These are phyloP conservation scores for Girardinus metallicus DNA, from an alignment of 2,797 vertebrate genomes.

Conservation along the genomic window DNA sequence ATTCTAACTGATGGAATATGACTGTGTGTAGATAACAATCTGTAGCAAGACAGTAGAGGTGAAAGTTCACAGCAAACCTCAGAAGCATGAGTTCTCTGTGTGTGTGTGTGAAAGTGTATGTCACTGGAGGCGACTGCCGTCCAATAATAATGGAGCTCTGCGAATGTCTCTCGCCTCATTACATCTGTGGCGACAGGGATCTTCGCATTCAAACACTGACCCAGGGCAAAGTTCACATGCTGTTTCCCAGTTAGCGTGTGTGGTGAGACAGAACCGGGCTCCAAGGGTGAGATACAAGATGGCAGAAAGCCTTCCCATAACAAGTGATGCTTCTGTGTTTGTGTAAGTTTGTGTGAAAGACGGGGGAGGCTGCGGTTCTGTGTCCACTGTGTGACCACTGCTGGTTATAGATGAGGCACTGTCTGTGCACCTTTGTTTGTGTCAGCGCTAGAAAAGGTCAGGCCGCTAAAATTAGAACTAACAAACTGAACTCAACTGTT, in stretches of 20 bases:
- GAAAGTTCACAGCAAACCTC: constrained; percentile 14
- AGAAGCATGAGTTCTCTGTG: constrained; percentile 23
- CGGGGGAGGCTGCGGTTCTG: background rate
- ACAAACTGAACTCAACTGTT: background rate
- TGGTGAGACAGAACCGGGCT: constrained; percentile 18
- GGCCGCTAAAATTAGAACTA: background rate
- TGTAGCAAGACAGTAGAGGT: background rate
- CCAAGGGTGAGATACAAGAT: background rate
- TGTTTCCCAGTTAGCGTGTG: constrained; percentile 52
- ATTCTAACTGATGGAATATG: background rate
- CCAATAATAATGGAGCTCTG: constrained; percentile 58
- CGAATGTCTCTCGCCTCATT: constrained; percentile 70
- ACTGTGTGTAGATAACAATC: background rate
- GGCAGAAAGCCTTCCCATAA: constrained; percentile 29
- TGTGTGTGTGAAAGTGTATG: constrained; percentile 26
- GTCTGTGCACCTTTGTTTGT: background rate
- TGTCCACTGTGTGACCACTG: background rate
- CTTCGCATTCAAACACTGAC: constrained; percentile 54
- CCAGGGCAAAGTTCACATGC: constrained; percentile 65
- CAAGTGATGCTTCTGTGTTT: constrained; percentile 21
- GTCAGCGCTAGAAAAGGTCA: background rate
- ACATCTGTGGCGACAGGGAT: constrained; percentile 64
- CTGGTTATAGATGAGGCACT: background rate
- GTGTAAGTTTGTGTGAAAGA: constrained; percentile 7
- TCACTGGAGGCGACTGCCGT: constrained; percentile 39